Conservation (phyloP, 1,140 invertebrate genomes). For the Ooceraea biroi region DNA sequence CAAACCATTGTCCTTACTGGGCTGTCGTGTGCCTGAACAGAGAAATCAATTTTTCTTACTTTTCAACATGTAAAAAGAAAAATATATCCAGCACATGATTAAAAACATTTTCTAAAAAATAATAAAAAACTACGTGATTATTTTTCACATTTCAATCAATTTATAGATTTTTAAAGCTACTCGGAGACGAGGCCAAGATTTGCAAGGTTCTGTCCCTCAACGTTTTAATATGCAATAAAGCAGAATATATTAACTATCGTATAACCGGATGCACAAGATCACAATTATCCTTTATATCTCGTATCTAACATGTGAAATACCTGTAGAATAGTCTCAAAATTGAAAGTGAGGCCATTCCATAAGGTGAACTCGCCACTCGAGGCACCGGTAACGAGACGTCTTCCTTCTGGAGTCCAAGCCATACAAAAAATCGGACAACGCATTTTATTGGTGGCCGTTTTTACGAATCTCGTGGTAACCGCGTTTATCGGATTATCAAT, state of each 20-base stretch:
- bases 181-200: background rate
- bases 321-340: conserved; percentile 99
- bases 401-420: conserved; percentile 99
- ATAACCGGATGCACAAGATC: too few species aligned
- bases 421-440: conserved; percentile 99
- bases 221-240: background rate
- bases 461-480: conserved; percentile 98
- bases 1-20: conserved; percentile 99
- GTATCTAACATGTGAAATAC: conserved; percentile 86
- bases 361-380: conserved; percentile 99
- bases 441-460: conserved; percentile 99
- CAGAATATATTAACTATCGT: background rate
- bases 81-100: background rate
- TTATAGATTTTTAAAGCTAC: background rate
- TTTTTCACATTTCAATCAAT: background rate
- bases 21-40: conserved; percentile 96
- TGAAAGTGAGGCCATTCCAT: conserved; percentile 99
- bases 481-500: conserved; percentile 98
- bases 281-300: background rate
- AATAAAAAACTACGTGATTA: conserved; percentile 1
- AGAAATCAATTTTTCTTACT: conserved; percentile 42
- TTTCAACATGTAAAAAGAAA: conserved; percentile 8
- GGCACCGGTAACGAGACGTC: conserved; percentile 98
- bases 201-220: background rate
- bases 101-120: conserved; percentile 2